Evolutionary conservation across 2,113 vertebrate genomes (phyloP), one percentile per base, ranked within the genome.

Genomic region (Vanacampus margaritifer): DNA sequence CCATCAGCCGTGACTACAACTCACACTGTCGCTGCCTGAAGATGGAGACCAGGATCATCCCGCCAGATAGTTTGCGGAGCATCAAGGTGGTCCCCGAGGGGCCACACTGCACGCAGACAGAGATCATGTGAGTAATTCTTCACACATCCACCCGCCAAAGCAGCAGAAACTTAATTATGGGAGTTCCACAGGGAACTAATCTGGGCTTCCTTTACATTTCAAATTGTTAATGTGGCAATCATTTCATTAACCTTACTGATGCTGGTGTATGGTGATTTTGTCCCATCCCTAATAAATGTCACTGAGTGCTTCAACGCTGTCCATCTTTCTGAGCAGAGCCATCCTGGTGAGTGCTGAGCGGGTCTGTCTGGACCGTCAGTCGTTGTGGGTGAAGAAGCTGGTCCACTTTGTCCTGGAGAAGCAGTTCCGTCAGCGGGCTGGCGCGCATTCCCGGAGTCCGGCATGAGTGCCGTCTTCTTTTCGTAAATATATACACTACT

Each of bases 11-110:
- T 36, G 86, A 89, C 43, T 89, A 84, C 83, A 92, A 86, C 79
- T 78, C 82, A 0, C 88, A 83, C 86, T 92, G 92, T 4, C 81
- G 79, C 1, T 93, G 92, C 65, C 39, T 82, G 2, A 79, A 88
- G 39, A 64, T 87, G 43, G 92, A 93, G 85, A 87, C 89, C 0
- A 85, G 91, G 68, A 74, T 93, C 67, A 90, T 93, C 36, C 91
- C 92, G 1, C 84, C 75, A 0, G 75, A 87, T 19, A 86, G 1
- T 60, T 75, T 93, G 78, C 79, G 64, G 60, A 90, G 88, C 56
- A 84, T 93, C 65, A 89, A 91, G 61, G 80, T 92, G 36, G 0
- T 90, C 43, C 85, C 88, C 0, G 79, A 78, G 58, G 89, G 90
- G 3, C 72, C 88, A 0, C 89, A 91, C 79, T 93, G 91, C 73